Conservation (phyloP, 2,888 invertebrate species). For the Phortica okadai region DNA sequence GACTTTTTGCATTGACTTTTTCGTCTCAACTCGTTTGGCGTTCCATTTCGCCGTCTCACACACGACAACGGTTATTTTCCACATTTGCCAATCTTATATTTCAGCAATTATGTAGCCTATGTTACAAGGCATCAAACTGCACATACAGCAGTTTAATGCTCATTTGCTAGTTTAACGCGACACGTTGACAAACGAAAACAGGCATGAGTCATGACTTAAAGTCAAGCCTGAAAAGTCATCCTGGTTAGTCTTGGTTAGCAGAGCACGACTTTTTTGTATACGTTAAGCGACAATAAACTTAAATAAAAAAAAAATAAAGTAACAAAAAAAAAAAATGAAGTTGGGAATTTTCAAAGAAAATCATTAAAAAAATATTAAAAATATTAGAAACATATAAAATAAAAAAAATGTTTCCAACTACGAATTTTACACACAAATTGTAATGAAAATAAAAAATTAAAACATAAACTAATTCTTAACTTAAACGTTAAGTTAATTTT, state of each 20-base stretch:
- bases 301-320: background rate
- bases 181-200: too few species aligned
- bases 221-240: too few species aligned
- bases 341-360: background rate
- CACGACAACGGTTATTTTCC: too few species aligned
- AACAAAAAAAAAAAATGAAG: background rate
- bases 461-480: constrained; percentile 1
- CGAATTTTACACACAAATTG: constrained; percentile 13
- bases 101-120: too few species aligned
- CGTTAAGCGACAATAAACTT: constrained; percentile 35
- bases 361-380: background rate
- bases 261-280: constrained; percentile 40
- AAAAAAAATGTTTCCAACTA: constrained; percentile 17
- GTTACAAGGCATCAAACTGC: background rate
- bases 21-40: too few species aligned
- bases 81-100: too few species aligned
- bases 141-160: background rate
- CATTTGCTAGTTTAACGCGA: too few species aligned
- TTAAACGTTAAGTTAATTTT: background rate
- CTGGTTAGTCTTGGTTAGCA: background rate
- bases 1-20: too few species aligned
- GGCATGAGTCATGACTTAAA: too few species aligned
- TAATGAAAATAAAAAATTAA: background rate
- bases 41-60: too few species aligned
- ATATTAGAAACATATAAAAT: background rate